Evolutionary conservation across 2,888 invertebrate genomes (phyloP), one percentile per base, ranked within the genome.

Genomic region (Sphaerophoria rueppellii): DNA sequence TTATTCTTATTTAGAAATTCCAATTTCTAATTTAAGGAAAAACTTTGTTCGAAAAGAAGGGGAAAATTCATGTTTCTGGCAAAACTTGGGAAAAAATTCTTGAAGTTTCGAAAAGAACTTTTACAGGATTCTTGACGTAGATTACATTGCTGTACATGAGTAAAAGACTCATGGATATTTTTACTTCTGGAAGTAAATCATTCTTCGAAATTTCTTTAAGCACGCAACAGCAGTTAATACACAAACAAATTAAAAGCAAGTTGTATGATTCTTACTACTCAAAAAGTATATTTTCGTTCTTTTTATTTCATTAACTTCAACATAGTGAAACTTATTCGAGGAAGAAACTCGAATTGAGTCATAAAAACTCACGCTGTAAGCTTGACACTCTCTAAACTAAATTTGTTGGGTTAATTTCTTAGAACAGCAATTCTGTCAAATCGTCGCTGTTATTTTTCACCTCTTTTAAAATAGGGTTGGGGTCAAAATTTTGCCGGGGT

Each of bases 1-100:
- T 63, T 11, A 65, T 12, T 65, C 50, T 50, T 24, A 24, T 48
- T 37, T 32, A n/a, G 5, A 61, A 65, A 63, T 63, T 48, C 60
- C 16, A 1, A 7, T 34, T 48, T 48, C 34, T 34, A 48, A 35
- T 60, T 60, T 24, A 40, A 46, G 48, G 34, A 14, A 46, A 4
- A 48, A 34, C 14, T 37, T 63, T 35, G 4, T 48, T 11, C 34
- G 6, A 35, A 34, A 35, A 48, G 7, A 50, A 63, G 0, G 14
- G n/a, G 6, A n/a, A 14, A 61, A 61, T 6, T 60, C 43, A 35
- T 57, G 34, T 57, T 34, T 14, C 7, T n/a, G 2, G 7, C 4
- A 12, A 55, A 55, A 55, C 58, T 40, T 12, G 12, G 46, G 32
- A 32, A 32, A n/a, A 46, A 5, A n/a, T 63, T 63, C 14, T 48